These are phyloP conservation scores for Balanococcus diminutus DNA, from an alignment of 2,888 invertebrate species.

Conservation along the genomic window DNA sequence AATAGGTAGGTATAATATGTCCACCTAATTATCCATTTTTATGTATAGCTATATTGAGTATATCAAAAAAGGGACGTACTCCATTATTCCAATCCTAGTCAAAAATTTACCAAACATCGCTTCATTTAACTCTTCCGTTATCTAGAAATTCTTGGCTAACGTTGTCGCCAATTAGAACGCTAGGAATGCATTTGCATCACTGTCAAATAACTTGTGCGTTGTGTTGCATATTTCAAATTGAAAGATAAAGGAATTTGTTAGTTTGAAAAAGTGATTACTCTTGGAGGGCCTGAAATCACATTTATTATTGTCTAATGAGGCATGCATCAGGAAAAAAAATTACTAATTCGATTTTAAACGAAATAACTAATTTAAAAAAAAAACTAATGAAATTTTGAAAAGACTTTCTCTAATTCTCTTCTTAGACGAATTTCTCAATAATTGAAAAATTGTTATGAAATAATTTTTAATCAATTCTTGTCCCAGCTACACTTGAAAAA, in stretches of 20 bases:
- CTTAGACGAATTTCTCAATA: too few relatives aligned
- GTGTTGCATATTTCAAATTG: background rate
- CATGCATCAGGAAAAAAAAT: background rate
- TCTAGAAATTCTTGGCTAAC: background rate
- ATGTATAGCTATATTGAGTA: too few relatives aligned
- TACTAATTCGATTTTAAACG: background rate
- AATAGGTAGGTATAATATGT: background rate
- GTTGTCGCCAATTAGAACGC: background rate
- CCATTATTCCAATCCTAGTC: background rate
- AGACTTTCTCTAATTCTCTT: too few relatives aligned
- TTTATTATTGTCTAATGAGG: background rate
- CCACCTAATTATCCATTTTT: too few relatives aligned
- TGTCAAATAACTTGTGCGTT: background rate
- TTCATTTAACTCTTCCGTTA: background rate
- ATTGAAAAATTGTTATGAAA: too few relatives aligned
- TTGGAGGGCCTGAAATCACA: background rate
- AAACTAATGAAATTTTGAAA: too few relatives aligned
- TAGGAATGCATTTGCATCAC: constrained; percentile 5
- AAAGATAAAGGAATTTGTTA: background rate
- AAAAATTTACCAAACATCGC: background rate
- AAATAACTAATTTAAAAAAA: too few relatives aligned
- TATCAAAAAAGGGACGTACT: too few relatives aligned
- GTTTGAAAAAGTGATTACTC: background rate
- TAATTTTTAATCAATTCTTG: too few relatives aligned
- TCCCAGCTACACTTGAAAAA: background rate